Evolutionary conservation across 2,113 vertebrate genomes (phyloP), one percentile per base, ranked within the genome.

Genomic region (Australoheros scitulus): DNA sequence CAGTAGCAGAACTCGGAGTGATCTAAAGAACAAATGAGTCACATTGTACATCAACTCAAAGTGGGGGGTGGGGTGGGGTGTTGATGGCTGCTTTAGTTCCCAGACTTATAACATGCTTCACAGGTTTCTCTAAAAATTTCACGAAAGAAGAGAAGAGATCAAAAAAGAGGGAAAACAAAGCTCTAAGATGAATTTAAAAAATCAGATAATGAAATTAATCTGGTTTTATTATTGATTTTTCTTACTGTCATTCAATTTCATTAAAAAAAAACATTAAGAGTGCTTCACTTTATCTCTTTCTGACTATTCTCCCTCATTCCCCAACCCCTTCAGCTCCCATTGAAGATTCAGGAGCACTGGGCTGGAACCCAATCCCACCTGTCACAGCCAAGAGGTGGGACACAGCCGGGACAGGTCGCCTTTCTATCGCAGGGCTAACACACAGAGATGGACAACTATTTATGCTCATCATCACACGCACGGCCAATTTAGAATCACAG

Each of bases 1-100:
- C 11, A 94, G 85, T 76, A 92, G 47, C 50, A 96, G 83, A 76
- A 95, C 85, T 82, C 95, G 84, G 10, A 96, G 29, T 0, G 96
- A 96, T 83, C 96, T 96, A 34, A 6, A 80, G 17, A 77, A 77
- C 24, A 72, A 34, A 74, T 58, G 5, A 63, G 13, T 80, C 8
- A 43, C 6, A 64, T 64, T 2, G 22, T 10, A 29, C 26, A 32
- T 76, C 3, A 59, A 3, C 6, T 81, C 34, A 41, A 18, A 72
- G 11, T 43, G 14, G 65, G 14, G 65, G 11, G 11, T 9, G 29
- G 29, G 63, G 70, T 26, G 3, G 26, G 26, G 26, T 26, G 26
- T 38, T 3, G 14, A 59, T 4, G 5, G n/a, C 20, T n/a, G 24
- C 24, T 52, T 18, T 8, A 64, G 43, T 5, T 20, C 32, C 14